Evolutionary conservation across 2,113 vertebrate genomes (phyloP).

Genomic region (Anguilla japonica): DNA sequence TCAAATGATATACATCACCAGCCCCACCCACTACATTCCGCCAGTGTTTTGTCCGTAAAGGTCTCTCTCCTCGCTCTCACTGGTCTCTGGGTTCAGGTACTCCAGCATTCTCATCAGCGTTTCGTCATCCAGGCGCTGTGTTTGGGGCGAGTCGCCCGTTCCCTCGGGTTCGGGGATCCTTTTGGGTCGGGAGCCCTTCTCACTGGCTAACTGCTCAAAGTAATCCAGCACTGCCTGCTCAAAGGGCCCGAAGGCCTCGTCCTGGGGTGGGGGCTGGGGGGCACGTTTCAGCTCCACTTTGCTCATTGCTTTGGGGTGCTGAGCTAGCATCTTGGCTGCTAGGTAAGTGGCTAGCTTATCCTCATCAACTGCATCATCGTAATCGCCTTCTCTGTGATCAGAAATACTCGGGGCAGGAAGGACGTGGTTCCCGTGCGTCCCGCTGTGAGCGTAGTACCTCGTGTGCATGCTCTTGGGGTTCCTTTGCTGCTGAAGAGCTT

Average conservation of each 20-base stretch:
- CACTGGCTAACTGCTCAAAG: conserved; percentile 69
- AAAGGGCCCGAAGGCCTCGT: conserved; percentile 61
- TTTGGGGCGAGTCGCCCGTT: conserved; percentile 52
- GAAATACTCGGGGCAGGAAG: conserved; percentile 65
- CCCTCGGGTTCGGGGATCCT: conserved; percentile 62
- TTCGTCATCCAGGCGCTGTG: conserved; percentile 78
- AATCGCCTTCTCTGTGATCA: conserved; percentile 66
- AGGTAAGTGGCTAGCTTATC: conserved; percentile 83
- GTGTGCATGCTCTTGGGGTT: conserved; percentile 67
- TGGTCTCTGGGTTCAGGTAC: conserved; percentile 83
- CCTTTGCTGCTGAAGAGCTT: conserved; percentile 67
- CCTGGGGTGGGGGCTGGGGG: conserved; percentile 44
- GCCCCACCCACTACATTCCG: conserved; percentile 61
- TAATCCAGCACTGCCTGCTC: conserved; percentile 78
- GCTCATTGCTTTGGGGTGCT: conserved; percentile 72
- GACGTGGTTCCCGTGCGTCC: conserved; percentile 61
- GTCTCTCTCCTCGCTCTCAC: conserved; percentile 71
- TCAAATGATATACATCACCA: conserved; percentile 41
- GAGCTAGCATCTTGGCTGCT: conserved; percentile 76
- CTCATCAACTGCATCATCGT: conserved; percentile 73
- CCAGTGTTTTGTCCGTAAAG: conserved; percentile 72
- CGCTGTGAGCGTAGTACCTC: conserved; percentile 64
- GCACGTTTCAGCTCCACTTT: conserved; percentile 66
- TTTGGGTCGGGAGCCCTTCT: conserved; percentile 63
- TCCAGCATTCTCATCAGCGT: conserved; percentile 83